Evolutionary conservation across 2,888 invertebrate genomes (phyloP).

Genomic region (Lydus trimaculatus): DNA sequence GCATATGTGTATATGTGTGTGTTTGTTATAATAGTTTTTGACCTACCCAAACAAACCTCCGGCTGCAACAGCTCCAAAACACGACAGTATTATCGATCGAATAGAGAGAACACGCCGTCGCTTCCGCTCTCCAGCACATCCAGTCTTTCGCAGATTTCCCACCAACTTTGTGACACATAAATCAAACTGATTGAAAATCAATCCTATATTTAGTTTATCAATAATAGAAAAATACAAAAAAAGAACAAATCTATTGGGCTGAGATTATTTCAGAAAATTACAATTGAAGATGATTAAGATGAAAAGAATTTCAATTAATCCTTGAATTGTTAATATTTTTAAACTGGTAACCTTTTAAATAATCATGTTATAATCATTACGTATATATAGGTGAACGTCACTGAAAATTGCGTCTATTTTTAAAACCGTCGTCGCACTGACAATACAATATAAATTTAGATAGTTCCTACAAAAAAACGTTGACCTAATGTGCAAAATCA

Average conservation of each 20-base stretch:
- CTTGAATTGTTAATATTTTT: background rate
- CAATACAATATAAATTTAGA: background rate
- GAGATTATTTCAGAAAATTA: too few species aligned
- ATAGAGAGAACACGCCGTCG: constrained; percentile 23
- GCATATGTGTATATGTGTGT: constrained; percentile 20
- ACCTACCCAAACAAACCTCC: constrained; percentile 34
- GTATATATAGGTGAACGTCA: constrained; percentile 4
- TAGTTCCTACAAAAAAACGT: background rate
- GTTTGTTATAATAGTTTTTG: constrained; percentile 28
- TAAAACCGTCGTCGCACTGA: background rate
- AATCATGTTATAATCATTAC: background rate
- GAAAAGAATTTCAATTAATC: background rate
- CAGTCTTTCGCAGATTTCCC: constrained; percentile 33
- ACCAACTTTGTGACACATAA: constrained; percentile 35
- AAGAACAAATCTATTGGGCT: too few species aligned
- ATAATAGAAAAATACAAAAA: too few species aligned
- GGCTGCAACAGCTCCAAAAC: constrained; percentile 27
- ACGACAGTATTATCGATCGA: constrained; percentile 16
- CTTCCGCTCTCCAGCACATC: constrained; percentile 26
- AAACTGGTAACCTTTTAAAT: constrained; percentile 2
- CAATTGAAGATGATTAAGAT: background rate
- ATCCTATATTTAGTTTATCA: constrained; percentile 9
- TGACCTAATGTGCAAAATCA: background rate
- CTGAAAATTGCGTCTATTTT: background rate
- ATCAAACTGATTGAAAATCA: constrained; percentile 32